A percentile compares a stretch with the other conserved stretches of the same genome.
These are phyloP conservation scores for Priocnemis perturbator DNA, from an alignment of 2,888 invertebrate species.

Conservation along the genomic window DNA sequence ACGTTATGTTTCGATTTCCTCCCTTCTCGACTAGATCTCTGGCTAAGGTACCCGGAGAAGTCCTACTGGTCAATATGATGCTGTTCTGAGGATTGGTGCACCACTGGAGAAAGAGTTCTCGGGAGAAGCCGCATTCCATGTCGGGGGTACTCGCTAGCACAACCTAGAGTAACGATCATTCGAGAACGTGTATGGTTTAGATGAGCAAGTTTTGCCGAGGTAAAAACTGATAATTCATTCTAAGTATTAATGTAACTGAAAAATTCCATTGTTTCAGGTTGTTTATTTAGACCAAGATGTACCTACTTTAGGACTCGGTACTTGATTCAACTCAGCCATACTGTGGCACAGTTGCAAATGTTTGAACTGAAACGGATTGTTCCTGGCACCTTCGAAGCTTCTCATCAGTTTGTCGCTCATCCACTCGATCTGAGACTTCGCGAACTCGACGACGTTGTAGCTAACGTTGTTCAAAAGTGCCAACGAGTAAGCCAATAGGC, in stretches of 20 bases:
- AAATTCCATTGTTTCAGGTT: too few relatives aligned
- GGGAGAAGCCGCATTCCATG: conserved; percentile 95
- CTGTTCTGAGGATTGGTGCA: conserved; percentile 93
- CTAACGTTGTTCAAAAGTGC: conserved; percentile 97
- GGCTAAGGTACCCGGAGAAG: conserved; percentile 88
- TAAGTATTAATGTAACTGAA: too few relatives aligned
- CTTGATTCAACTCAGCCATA: conserved; percentile 88
- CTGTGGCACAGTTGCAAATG: conserved; percentile 96
- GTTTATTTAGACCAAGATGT: background rate
- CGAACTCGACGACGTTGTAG: conserved; percentile 99
- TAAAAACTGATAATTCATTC: too few relatives aligned
- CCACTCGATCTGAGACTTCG: conserved; percentile 99
- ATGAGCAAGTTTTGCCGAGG: background rate
- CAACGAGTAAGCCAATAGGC: conserved; percentile 94
- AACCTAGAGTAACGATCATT: conserved; percentile 77
- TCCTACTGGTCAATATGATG: conserved; percentile 93
- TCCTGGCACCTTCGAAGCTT: conserved; percentile 91
- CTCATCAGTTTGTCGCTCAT: conserved; percentile 99
- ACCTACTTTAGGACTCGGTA: conserved; percentile 89
- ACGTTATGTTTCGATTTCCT: conserved; percentile 83
- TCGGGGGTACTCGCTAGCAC: conserved; percentile 97
- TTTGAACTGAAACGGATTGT: conserved; percentile 96
- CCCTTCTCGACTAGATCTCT: conserved; percentile 87
- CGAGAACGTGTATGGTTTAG: background rate
- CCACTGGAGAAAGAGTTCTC: conserved; percentile 97